Base-by-base conservation (phyloP, 2,113 vertebrate genomes). In the Phyllostomus hastatus region DNA sequence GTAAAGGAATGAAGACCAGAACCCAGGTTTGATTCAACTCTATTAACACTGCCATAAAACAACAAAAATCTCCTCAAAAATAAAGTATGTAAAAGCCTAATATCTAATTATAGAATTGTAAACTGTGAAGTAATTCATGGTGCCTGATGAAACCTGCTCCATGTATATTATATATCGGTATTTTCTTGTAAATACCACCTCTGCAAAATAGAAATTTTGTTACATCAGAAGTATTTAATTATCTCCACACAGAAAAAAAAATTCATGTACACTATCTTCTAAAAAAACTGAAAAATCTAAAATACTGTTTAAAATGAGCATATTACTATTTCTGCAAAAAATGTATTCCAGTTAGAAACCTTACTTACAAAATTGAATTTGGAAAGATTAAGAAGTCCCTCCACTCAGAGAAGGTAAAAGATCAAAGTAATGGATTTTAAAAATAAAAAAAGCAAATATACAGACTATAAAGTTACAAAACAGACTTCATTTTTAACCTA, bases 1-100 rank as follows among this genome's bases (percentile, higher is more conserved):
- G 97, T 94, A 89, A 64, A 93, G 50, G 57, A 91, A 91, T 41
- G 66, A 85, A 93, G 88, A 69, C 52, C 54, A 95, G 91, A 95
- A 79, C 72, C 67, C 91, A 94, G 35, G 38, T 46, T 87, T 22
- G 14, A 80, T 76, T 82, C 80, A 75, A 76, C 50, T 89, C 66
- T 57, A 12, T 59, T 81, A 83, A 59, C 17, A 78, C 20, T 84
- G 59, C 9, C 72, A 26, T 41, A 88, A 26, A 69, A 84, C 57
- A 59, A n/a, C 35, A 75, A 80, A 90, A 78, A 82, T 52, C 52
- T 67, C 48, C 38, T 85, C 17, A 89, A 84, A 92, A 83, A 57
- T 38, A 33, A 50, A 88, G 59, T 73, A 66, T 79, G 43, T 90
- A 26, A 22, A 81, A 72, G 48, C 48, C 50, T 59, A 50, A 2